A percentile compares a stretch with the other conserved stretches of the same genome.
These are phyloP conservation scores for Melanotaenia trifasciata DNA, from an alignment of 2,797 vertebrate species.

Conservation along the genomic window DNA sequence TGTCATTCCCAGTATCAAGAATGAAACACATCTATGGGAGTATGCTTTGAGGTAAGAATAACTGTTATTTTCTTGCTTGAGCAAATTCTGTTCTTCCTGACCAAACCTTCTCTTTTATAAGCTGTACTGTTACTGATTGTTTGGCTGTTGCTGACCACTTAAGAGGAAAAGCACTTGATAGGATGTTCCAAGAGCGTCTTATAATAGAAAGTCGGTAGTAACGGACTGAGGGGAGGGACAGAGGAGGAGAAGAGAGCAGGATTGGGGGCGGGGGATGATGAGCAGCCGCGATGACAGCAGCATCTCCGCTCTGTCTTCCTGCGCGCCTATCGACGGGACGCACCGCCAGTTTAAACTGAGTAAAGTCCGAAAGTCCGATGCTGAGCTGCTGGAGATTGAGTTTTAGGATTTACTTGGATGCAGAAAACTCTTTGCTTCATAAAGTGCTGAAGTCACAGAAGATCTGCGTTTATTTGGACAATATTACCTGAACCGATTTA, in stretches of 20 bases:
- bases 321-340: slow-evolving; percentile 44
- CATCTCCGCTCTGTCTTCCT: slow-evolving; percentile 54
- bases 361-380: slow-evolving; percentile 21
- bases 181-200: slow-evolving; percentile 58
- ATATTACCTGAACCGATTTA: background rate
- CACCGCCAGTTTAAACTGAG: slow-evolving; percentile 25
- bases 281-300: slow-evolving; percentile 55
- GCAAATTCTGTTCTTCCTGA: background rate
- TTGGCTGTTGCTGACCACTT: background rate
- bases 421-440: slow-evolving; percentile 32
- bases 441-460: slow-evolving; percentile 13
- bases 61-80: too few relatives aligned
- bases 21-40: too few relatives aligned
- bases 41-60: too few relatives aligned
- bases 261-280: slow-evolving; percentile 30
- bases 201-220: slow-evolving; percentile 51
- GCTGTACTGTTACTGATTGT: background rate
- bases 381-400: background rate
- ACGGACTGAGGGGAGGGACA: slow-evolving; percentile 4
- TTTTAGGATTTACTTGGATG: slow-evolving; percentile 40
- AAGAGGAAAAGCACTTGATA: slow-evolving; percentile 57
- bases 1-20: too few relatives aligned
- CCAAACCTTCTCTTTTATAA: background rate
- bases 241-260: background rate
- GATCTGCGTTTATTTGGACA: background rate